Base-by-base conservation (phyloP, 2,888 invertebrate species). In the Falcaria lacertinaria region DNA sequence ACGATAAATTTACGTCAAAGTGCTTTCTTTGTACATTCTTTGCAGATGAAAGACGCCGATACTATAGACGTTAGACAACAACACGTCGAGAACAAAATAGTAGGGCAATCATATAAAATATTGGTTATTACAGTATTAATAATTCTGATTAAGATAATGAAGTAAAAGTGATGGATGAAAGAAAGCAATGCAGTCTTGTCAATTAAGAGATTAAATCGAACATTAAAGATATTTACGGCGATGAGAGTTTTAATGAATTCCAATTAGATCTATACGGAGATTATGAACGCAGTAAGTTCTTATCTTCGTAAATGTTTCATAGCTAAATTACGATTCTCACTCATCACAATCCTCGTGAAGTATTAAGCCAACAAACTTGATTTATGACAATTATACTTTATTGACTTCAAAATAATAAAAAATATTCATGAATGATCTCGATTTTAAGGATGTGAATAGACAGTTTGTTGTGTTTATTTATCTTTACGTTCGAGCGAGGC, bases 161-260 rank as follows among this genome's bases (percentile, higher is more conserved):
- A 37, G 22, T 25, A 22, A 37, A 37, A 37, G 22, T 37, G 22
- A 37, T 22, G 15, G 37, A 14, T 36, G 37, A 17, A 17, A 36
- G 35, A 36, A 36, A 36, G 35, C 13, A 15, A 7, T 13, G 17
- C 1, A 36, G 7, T 4, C 5, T 16, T 13, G 35, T 19, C 15
- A 15, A 19, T 35, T 19, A 22, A 14, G 8, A 14, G 22, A 37
- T 37, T 15, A 22, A 1, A 37, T 37, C 25, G 7, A 50, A 57
- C 8, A 47, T 52, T 40, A 45, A 42, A 46, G 47, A 56, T 57
- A 68, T 68, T 64, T 45, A 57, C 63, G 58, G 60, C 63, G 58
- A 57, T 62, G 61, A 65, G 53, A 58, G 60, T 58, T 67, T 67
- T 72, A 72, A 76, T 72, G 22, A 16, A 1, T 16, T 16, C 3